These are phyloP conservation scores for Nothoprocta perdicaria DNA, from an alignment of 2,113 vertebrate genomes.

Conservation along the genomic window DNA sequence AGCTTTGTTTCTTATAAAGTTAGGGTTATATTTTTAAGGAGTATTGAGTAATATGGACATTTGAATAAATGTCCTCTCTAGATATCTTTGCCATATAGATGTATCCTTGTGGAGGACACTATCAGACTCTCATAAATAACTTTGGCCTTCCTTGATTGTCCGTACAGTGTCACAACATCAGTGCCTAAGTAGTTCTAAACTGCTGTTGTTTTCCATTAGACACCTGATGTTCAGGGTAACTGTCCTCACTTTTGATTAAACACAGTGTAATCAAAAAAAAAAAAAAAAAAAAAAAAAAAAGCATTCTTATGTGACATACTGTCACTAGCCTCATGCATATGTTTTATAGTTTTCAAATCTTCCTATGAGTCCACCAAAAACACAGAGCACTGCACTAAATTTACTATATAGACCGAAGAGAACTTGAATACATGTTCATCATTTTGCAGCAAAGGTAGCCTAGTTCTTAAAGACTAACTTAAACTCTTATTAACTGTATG, in stretches of 20 bases:
- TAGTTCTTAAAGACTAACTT: not conserved
- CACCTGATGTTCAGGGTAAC: rapidly evolving
- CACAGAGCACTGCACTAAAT: not conserved
- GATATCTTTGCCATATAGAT: rapidly evolving
- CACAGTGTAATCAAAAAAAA: too few species aligned
- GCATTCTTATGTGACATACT: not conserved
- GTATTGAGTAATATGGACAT: not conserved
- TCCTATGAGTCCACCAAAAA: not conserved
- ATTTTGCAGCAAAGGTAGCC: not conserved
- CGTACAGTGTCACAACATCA: not conserved
- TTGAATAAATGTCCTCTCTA: not conserved
- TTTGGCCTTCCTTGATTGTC: not conserved
- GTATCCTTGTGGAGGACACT: not conserved
- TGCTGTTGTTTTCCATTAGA: not conserved
- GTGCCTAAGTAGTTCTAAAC: not conserved
- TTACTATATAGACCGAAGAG: not conserved
- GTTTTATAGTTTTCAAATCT: not conserved
- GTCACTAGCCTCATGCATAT: not conserved
- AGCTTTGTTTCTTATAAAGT: not conserved
- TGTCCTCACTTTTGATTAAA: not conserved
- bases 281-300: too few species aligned
- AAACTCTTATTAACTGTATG: not conserved
- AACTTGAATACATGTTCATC: not conserved
- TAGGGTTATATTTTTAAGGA: not conserved
- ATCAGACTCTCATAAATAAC: not conserved